Base-by-base conservation (phyloP, 2,113 vertebrate species). In the Podocnemis expansa region DNA sequence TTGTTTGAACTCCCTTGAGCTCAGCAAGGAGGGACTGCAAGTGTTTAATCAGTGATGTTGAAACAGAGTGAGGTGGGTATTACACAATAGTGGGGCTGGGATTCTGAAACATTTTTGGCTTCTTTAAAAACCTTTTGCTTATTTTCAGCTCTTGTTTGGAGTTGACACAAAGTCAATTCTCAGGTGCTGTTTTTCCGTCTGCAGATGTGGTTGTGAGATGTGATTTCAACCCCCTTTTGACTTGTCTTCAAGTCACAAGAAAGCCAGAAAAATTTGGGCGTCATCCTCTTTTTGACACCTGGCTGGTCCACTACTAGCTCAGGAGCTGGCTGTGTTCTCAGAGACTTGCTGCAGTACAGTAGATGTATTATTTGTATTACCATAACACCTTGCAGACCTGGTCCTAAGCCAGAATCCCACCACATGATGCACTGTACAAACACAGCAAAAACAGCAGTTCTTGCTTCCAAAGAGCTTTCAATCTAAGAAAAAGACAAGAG, bases 41-140 rank as follows among this genome's bases (percentile, higher is more conserved):
- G 8, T 93, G 90, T 92, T 96, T 85, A 83, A 91, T 83, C 1
- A 14, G 67, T 0, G 1, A 25, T 95, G 91, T 83, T 5, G 82
- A 97, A 96, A 97, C 87, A 76, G 45, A 5, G 43, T 29, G 25
- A 3, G 1, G 60, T 75, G 34, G 47, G 0, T 0, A 54, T 96
- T 97, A n/a, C 43, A 2, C 84, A 89, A 79, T 0, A 0, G 19
- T 1, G 1, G 17, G n/a, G 13, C 51, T 41, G 21, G 6, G 29
- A 24, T 47, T 13, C 84, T 2, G 8, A 38, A 84, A 24, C 12
- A 11, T 13, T 12, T 49, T 60, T 52, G 27, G 25, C 43, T 67
- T 24, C n/a, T 70, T 38, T 34, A 67, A 67, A 67, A 34, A 19
- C 63, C n/a, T 38, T 70, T 70, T 70, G n/a, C 9, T 70, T n/a